These are phyloP conservation scores for Proteles cristata DNA, from an alignment of 2,113 vertebrate species.

Conservation along the genomic window DNA sequence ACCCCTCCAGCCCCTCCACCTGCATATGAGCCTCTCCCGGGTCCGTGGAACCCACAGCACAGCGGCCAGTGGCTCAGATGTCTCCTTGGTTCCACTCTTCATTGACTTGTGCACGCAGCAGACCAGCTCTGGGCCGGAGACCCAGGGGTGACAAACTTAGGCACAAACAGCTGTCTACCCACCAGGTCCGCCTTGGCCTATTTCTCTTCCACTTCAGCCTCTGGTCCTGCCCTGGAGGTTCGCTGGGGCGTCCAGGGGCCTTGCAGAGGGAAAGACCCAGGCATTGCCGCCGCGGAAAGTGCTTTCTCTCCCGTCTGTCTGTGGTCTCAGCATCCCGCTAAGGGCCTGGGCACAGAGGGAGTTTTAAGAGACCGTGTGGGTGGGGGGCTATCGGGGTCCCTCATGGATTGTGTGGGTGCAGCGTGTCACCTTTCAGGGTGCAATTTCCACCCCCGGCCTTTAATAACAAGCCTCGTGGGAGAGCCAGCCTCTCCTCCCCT, in stretches of 20 bases:
- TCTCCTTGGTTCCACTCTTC: not conserved
- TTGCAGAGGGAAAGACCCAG: not conserved
- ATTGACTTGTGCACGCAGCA: fast-evolving
- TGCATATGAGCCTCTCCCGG: not conserved
- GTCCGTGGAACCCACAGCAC: not conserved
- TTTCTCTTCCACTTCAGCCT: not conserved
- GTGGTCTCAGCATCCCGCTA: not conserved
- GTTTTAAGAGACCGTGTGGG: not conserved
- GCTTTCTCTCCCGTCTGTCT: not conserved
- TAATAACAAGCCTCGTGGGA: fast-evolving
- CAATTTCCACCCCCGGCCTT: fast-evolving
- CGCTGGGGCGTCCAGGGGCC: not conserved
- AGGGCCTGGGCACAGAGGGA: not conserved
- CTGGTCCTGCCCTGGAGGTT: not conserved
- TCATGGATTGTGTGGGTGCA: fast-evolving
- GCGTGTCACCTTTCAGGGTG: not conserved
- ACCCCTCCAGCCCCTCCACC: not conserved
- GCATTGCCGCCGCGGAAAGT: fast-evolving
- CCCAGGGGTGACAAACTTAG: not conserved
- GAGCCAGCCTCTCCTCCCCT: not conserved
- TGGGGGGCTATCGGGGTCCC: fast-evolving
- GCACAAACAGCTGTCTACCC: too few relatives aligned
- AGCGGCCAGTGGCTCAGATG: not conserved
- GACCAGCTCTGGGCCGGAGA: not conserved
- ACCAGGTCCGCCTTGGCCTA: fast-evolving